phyloP scores from a whole-genome alignment of 1,140 invertebrate species.

The Centruroides vittatus region DNA sequence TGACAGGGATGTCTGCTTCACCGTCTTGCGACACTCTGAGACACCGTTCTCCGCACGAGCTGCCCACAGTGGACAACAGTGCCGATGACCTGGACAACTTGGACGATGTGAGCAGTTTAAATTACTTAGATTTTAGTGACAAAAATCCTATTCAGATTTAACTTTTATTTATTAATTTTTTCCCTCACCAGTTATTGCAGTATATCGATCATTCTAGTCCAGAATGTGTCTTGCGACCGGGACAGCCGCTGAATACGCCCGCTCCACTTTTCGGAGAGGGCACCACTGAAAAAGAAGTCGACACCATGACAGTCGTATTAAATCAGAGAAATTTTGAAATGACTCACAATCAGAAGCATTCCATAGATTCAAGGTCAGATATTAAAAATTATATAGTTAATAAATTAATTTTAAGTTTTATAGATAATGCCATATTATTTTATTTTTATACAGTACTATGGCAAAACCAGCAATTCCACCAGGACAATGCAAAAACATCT shows the following conservation, averaged over 20 bases:
- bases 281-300: conserved; percentile 23
- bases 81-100: conserved; percentile 81
- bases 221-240: conserved; percentile 49
- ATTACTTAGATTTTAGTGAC: too few relatives aligned
- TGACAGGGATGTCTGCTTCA: too few relatives aligned
- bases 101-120: conserved; percentile 55
- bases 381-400: not conserved
- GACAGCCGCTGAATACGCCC: conserved; percentile 28
- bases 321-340: conserved; percentile 20
- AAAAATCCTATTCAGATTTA: too few relatives aligned
- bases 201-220: conserved; percentile 85
- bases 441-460: too few relatives aligned
- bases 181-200: conserved; percentile 41
- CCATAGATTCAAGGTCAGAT: not conserved
- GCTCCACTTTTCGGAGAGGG: conserved; percentile 26
- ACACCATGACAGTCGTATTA: conserved; percentile 25
- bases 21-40: conserved; percentile 46
- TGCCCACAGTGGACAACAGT: conserved; percentile 66
- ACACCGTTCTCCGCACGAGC: conserved; percentile 50
- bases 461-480: conserved; percentile 26
- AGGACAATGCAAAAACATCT: conserved; percentile 32
- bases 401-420: too few relatives aligned
- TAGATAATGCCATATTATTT: too few relatives aligned
- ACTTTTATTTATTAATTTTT: too few relatives aligned
- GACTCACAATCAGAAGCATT: conserved; percentile 9